Base-by-base conservation (phyloP, 1,140 invertebrate genomes). In the Samia ricini region DNA sequence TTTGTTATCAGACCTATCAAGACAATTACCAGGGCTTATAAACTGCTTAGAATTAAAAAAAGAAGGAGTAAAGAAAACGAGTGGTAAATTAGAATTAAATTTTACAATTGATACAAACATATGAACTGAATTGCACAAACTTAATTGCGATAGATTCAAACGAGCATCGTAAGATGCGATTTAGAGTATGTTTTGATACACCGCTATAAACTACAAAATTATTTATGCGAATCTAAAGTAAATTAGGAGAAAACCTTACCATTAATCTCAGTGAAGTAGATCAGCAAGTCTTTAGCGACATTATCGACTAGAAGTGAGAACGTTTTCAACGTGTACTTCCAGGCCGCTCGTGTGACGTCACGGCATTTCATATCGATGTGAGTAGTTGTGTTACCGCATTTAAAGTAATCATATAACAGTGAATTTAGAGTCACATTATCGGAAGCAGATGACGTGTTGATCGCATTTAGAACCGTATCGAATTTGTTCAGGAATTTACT, bases 401-500 rank as follows among this genome's bases (percentile, higher is more conserved):
- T 79, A 0, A 78, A 15, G 64, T 76, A 85, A 7, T 61, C 50
- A 10, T 74, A 62, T 83, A 83, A 87, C 0, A 88, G 42, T 0
- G 36, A 60, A 48, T 73, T 73, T 1, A 82, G 64, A 2, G 85
- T 48, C 2, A 77, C 33, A 1, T 50, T 58, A 0, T 62, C 55
- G 0, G 68, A 56, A 1, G 66, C 42, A 0, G 65, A 51, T 2
- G 80, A 68, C 0, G 71, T 77, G n/a, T 74, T 69, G 18, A 88
- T 66, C 0, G 79, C 63, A 15, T 79, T 76, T 0, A 89, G 23
- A 0, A 88, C 78, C 21, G 54, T 69, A 58, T 89, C 85, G 5
- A 85, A 6, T 66, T 87, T 85, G 0, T 64, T 59, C n/a, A 88
- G 80, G 42, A 86, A 68, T 26, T 77, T 79, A 48, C 86, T 87